Evolutionary conservation across 2,113 vertebrate species (phyloP), one percentile per base, ranked within the genome.

Genomic region (Atractosteus spatula): DNA sequence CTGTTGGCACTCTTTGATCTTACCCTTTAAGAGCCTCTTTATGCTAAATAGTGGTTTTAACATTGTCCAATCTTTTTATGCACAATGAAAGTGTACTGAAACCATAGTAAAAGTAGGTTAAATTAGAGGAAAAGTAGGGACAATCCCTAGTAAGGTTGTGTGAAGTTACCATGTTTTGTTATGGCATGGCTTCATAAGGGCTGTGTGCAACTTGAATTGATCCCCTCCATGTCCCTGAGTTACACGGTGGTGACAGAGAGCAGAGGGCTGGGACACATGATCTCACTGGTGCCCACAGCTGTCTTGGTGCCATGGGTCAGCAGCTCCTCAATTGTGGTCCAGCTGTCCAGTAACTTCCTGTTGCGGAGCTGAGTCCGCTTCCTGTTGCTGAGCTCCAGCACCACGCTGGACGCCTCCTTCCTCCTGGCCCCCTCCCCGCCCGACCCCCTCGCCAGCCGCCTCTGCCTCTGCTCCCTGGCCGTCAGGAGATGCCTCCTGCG

Each of bases 301-400:
- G 86, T 74, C 68, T 86, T 79, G 42, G 78, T 92, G 16, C 91
- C 79, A 0, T 92, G 89, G 72, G 86, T 84, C 75, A 92, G 86
- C 69, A 92, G 89, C 80, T 92, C 91, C 82, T 92, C 86, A 55
- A 93, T 90, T 1, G 92, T 93, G 3, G 89, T 92, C 92, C 91
- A 93, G 79, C 91, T 91, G 65, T 93, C 92, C 73, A 92, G 76
- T 76, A 90, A 75, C 86, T 92, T 92, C 77, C 87, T 86, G 82
- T 91, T 90, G 73, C 88, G 85, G 75, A 90, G 73, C 0, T 88
- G 89, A 73, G 88, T 92, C 51, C 91, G 77, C 73, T 93, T 91
- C 76, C 82, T 87, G 73, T 89, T 91, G 80, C 91, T 93, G 67
- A 91, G 78, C 80, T 92, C 91, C 73, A 91, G 77, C 0, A 89